Base-by-base conservation (phyloP, 2,888 invertebrate genomes). In the Pediacus dermestoides region DNA sequence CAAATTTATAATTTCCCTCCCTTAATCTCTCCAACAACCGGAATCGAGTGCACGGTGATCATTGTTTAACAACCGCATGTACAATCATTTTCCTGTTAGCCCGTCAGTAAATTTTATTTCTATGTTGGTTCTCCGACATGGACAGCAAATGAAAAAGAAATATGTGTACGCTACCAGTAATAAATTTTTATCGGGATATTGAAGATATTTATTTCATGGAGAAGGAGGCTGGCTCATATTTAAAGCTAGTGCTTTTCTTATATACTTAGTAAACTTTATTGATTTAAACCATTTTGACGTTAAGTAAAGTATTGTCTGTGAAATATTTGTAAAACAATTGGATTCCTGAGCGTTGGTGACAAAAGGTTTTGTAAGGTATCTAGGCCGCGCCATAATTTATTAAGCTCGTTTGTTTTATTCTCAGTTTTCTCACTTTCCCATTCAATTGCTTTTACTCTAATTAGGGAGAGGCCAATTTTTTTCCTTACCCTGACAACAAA, bases 311-410 rank as follows among this genome's bases (percentile, higher is more conserved):
- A 47, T 42, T 42, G 37, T 44, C 30, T 36, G 42, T 32, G 36
- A 44, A 44, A 44, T 47, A 47, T 44, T 47, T 45, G 41, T 42
- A 41, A 43, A 40, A 40, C 43, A 48, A 41, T 39, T 48, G 38
- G 40, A 37, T 39, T 34, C 32, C 39, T 39, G 37, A 43, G 36
- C 25, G 30, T 34, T 30, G 30, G 37, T 43, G 45, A 48, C 43
- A 45, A 43, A 48, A 41, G 39, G 45, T 42, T 48, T 48, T 45
- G 36, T 42, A 42, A 39, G 38, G 38, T 41, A 48, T 40, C 42
- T 41, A 40, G 42, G 38, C 40, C 38, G 40, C 40, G 36, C 30
- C 18, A 35, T 42, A 42, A 45, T 45, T 44, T 39, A 45, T 42
- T 39, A 37, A 44, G 31, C 38, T 41, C 34, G 33, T 44, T 46